Conservation (phyloP, 2,797 vertebrate genomes). For the Falco cherrug region DNA sequence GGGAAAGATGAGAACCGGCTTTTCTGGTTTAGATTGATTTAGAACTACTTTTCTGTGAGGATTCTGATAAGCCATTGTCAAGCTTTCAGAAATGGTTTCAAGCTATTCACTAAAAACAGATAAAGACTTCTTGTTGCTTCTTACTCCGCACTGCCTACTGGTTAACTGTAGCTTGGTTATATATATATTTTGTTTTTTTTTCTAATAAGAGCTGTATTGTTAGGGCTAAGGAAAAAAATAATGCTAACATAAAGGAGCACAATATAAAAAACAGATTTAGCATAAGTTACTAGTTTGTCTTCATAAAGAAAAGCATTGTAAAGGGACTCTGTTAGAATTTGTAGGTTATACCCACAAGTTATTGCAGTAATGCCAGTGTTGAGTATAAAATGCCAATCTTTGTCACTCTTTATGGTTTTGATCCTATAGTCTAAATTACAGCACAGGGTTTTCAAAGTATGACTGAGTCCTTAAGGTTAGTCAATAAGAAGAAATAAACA, state of each 20-base stretch:
- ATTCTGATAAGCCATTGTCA: not conserved
- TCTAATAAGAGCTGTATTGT: not conserved
- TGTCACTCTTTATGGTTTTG: not conserved
- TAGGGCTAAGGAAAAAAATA: not conserved
- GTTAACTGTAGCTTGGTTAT: not conserved
- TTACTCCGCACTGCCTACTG: not conserved
- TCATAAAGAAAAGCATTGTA: not conserved
- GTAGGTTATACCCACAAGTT: rapidly evolving
- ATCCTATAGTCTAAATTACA: not conserved
- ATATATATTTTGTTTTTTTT: not conserved
- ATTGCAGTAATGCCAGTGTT: not conserved
- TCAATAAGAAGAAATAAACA: not conserved
- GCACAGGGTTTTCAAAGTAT: not conserved
- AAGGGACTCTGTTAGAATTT: not conserved
- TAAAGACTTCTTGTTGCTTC: not conserved
- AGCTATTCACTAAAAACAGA: not conserved
- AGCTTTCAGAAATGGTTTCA: not conserved
- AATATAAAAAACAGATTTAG: not conserved
- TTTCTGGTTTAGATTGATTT: not conserved
- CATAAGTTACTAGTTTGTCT: not conserved
- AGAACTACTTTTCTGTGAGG: not conserved
- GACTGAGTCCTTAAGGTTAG: not conserved
- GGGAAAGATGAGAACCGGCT: not conserved
- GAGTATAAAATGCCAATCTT: not conserved
- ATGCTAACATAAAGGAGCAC: not conserved